A percentile compares a stretch with the other conserved stretches of the same genome.
These are phyloP conservation scores for Piezodorus guildinii DNA, from an alignment of 1,140 invertebrate genomes.

Conservation along the genomic window DNA sequence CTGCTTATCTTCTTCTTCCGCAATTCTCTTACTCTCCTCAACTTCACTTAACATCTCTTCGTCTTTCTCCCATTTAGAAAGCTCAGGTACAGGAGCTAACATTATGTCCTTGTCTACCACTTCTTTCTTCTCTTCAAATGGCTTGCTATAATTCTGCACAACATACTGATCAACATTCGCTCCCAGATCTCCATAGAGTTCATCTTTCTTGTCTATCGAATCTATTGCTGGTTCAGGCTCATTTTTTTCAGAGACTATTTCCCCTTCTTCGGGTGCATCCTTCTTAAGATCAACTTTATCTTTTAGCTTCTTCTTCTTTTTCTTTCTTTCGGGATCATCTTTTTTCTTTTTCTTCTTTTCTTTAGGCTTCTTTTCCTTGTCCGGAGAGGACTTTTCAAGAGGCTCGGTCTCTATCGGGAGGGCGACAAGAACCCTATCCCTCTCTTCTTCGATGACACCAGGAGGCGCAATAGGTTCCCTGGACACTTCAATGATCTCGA, in stretches of 20 bases:
- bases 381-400: slow-evolving; percentile 23
- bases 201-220: slow-evolving; percentile 17
- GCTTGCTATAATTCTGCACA: slow-evolving; percentile 31
- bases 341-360: slow-evolving; percentile 34
- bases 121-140: slow-evolving; percentile 25
- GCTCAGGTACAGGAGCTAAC: slow-evolving; percentile 51
- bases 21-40: slow-evolving; percentile 15
- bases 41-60: slow-evolving; percentile 39
- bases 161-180: slow-evolving; percentile 31
- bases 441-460: slow-evolving; percentile 30
- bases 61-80: slow-evolving; percentile 83
- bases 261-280: slow-evolving; percentile 2
- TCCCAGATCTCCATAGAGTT: slow-evolving; percentile 34
- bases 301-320: slow-evolving; percentile 25
- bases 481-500: slow-evolving; percentile 4
- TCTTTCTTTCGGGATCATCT: slow-evolving; percentile 29
- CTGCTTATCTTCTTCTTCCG: slow-evolving; percentile 32
- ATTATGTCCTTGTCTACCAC: slow-evolving; percentile 31
- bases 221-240: background rate
- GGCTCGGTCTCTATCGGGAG: slow-evolving; percentile 1
- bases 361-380: slow-evolving; percentile 39
- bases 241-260: background rate
- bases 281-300: slow-evolving; percentile 23
- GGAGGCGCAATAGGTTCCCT: slow-evolving; percentile 22
- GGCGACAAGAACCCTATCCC: slow-evolving; percentile 11